These are phyloP conservation scores for Dunckerocampus dactyliophorus DNA, from an alignment of 2,113 vertebrate species.

Conservation along the genomic window DNA sequence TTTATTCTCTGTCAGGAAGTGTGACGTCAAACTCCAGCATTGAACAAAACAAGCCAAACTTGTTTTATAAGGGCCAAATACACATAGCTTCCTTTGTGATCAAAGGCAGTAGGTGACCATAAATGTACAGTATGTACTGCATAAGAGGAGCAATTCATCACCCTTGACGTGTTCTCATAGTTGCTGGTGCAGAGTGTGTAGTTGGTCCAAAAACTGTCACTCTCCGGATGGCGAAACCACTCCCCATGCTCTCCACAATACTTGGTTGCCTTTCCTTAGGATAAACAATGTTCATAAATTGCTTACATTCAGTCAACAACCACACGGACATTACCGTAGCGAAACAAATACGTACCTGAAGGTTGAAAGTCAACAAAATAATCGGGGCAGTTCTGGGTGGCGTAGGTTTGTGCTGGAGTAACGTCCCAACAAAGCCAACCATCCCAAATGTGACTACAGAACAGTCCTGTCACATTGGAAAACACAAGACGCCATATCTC, in stretches of 20 bases:
- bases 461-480: slow-evolving; percentile 22
- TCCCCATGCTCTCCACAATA: slow-evolving; percentile 43
- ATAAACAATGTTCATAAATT: not conserved
- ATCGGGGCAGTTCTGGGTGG: slow-evolving; percentile 49
- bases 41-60: not conserved
- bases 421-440: slow-evolving; percentile 60
- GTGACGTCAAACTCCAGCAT: slow-evolving; percentile 3
- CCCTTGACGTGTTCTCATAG: slow-evolving; percentile 36
- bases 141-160: slow-evolving; percentile 9
- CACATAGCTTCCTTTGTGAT: too few species aligned
- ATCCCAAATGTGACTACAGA: slow-evolving; percentile 52
- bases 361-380: slow-evolving; percentile 25
- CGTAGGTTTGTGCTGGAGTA: slow-evolving; percentile 31
- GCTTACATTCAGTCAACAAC: not conserved
- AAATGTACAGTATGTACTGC: not conserved
- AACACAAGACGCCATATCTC: not conserved
- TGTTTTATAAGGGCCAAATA: not conserved
- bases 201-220: slow-evolving; percentile 34
- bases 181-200: slow-evolving; percentile 35
- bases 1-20: not conserved
- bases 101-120: not conserved
- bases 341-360: slow-evolving; percentile 26
- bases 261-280: slow-evolving; percentile 42
- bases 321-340: not conserved
- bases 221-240: slow-evolving; percentile 48